Base-by-base conservation (phyloP, 1,140 invertebrate species). In the Drosophila yakuba region DNA sequence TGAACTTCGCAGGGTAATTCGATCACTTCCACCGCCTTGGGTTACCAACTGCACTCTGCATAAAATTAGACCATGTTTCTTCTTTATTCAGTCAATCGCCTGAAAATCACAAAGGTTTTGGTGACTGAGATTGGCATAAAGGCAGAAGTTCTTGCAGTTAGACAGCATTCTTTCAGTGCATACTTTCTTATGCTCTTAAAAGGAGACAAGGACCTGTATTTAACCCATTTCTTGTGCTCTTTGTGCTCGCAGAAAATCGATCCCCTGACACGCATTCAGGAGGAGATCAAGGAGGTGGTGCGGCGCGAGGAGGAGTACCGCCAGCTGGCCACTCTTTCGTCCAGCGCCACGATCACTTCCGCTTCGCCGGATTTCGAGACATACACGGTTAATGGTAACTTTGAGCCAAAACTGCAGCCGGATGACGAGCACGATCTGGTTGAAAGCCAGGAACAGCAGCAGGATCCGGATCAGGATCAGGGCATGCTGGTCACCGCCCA, bases 221-320 rank as follows among this genome's bases (percentile, higher is more conserved):
- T 10, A 39, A 6, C 25, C 2, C 28, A 32, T 2, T 51, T 2
- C 28, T 32, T 38, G 23, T 43, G 5, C 5, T 11, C 4, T 36
- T 32, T 38, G 8, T 52, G 2, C 43, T 45, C 77, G 14, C 93
- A 94, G 93, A 94, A 94, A 91, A 93, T 94, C 73, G 94, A 95
- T 93, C 94, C 94, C 59, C 92, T 95, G 63, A 93, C 93, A 48
- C 94, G 95, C 92, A 95, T 95, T 90, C 95, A 95, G 83, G 94
- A 94, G 75, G 95, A 95, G 92, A 95, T 95, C 69, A 95, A 95
- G 74, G 95, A 95, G 90, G 95, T 95, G 39, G 95, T 94, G 12
- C 94, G 95, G 73, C 93, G 95, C 52, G 95, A 95, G 79, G 93
- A 94, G 73, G 95, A 95, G 77, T 94, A 95, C 59, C 94, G 95